Base-by-base conservation (phyloP, 2,797 vertebrate genomes). In the Cottoperca gobio region DNA sequence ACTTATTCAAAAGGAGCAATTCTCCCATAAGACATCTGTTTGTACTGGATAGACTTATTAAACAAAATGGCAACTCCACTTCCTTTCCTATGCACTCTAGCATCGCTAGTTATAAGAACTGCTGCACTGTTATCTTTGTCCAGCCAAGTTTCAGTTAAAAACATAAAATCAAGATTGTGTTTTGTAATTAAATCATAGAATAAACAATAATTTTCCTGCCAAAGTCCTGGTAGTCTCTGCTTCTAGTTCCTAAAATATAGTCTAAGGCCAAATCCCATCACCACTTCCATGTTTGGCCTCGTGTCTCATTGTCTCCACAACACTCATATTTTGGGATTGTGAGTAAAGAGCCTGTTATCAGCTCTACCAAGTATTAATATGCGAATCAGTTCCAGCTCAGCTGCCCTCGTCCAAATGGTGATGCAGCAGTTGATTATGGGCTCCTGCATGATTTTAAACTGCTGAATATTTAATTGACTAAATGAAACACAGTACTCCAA, bases 391-490 rank as follows among this genome's bases (percentile, higher is more conserved):
- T 83, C 73, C 87, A 82, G 72, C 74, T 75, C 78, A 23, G 78
- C 76, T 82, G 79, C n/a, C 65, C 45, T 85, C 55, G 3, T 75
- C 80, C 88, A 86, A 86, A 85, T 82, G 72, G 59, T 77, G 81
- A 83, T 69, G 74, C 67, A 42, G 83, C 82, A 76, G 71, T 69
- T 87, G 81, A 89, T 91, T 84, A 87, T 69, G 78, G 83, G 60
- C 63, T 73, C 46, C 74, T 71, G 86, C 71, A 72, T 78, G 85
- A 83, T 84, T 85, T 87, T 72, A 71, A 78, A 87, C 72, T 74
- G 84, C 71, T 86, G 71, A 81, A 83, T 79, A 81, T 89, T 78
- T 84, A 86, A 87, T 86, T 77, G 74, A 78, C 72, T 76, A 31
- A 54, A 33, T 73, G 54, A 77, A 86, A 88, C 70, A 43, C 74